Evolutionary conservation across 1,140 invertebrate species (phyloP).

Genomic region (Aporrectodea caliginosa): DNA sequence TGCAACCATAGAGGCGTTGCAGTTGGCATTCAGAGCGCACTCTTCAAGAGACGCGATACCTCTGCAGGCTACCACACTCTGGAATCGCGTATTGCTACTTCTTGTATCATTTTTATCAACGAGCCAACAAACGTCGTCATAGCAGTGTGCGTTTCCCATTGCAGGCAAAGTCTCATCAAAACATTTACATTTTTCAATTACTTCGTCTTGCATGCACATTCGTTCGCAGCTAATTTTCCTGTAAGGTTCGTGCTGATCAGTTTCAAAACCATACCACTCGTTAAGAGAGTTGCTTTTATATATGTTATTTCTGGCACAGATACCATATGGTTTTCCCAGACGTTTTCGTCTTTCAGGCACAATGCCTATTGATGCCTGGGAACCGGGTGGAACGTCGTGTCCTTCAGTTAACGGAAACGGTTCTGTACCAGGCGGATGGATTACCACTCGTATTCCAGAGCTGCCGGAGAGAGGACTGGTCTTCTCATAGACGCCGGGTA

Average conservation of each 20-base stretch:
- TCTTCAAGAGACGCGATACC: no score
- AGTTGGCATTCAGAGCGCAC: not conserved
- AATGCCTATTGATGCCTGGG: not conserved
- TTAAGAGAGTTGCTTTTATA: not conserved
- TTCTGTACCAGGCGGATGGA: conserved; percentile 1
- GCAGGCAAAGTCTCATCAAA: not conserved
- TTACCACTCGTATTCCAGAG: conserved; percentile 1
- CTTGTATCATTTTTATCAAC: not conserved
- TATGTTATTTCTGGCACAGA: not conserved
- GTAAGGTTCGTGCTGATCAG: not conserved
- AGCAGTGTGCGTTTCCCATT: not conserved
- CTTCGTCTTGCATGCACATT: not conserved
- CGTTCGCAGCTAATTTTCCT: not conserved
- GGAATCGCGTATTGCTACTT: no score
- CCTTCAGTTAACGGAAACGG: not conserved
- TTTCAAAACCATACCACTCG: not conserved
- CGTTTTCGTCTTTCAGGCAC: not conserved
- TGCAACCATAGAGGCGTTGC: not conserved
- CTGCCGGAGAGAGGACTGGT: not conserved
- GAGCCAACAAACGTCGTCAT: not conserved
- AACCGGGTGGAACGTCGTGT: not conserved
- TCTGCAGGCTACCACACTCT: not conserved
- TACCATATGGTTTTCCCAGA: not conserved
- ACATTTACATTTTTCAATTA: not conserved
- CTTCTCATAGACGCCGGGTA: not conserved